These are phyloP conservation scores for Eurois occulta DNA, from an alignment of 2,888 invertebrate genomes.

Conservation along the genomic window DNA sequence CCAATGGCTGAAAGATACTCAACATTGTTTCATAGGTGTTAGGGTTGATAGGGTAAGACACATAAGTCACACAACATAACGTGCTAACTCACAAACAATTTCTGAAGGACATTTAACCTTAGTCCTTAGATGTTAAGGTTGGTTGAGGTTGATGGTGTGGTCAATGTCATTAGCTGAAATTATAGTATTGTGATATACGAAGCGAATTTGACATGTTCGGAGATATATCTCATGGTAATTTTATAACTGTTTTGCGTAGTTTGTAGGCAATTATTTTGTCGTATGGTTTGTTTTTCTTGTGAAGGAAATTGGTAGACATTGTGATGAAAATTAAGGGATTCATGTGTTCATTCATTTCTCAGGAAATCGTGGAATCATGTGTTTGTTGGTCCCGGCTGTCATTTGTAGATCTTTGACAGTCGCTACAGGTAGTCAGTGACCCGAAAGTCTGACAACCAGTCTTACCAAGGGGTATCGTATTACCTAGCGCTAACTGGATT, in stretches of 20 bases:
- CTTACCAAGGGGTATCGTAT: no score
- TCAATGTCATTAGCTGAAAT: constrained; percentile 36
- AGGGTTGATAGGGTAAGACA: constrained; percentile 13
- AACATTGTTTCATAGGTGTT: not conserved
- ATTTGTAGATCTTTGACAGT: no score
- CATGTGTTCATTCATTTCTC: no score
- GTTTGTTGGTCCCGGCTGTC: no score
- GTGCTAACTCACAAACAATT: not conserved
- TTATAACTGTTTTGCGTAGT: constrained; percentile 10
- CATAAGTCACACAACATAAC: constrained; percentile 19
- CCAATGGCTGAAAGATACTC: not conserved
- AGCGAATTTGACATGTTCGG: constrained; percentile 39
- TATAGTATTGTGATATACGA: constrained; percentile 44
- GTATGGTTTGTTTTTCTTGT: constrained; percentile 8
- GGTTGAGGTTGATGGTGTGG: not conserved
- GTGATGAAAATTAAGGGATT: not conserved
- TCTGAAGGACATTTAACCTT: constrained; percentile 15
- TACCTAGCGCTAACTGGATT: no score
- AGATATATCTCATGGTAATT: constrained; percentile 13
- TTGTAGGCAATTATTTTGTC: constrained; percentile 21
- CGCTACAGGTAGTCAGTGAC: no score
- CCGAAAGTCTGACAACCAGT: no score
- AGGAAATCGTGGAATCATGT: no score
- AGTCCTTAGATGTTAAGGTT: not conserved
- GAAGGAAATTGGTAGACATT: not conserved